phyloP scores from a whole-genome alignment of 1,140 invertebrate species.

The Ips typographus region DNA sequence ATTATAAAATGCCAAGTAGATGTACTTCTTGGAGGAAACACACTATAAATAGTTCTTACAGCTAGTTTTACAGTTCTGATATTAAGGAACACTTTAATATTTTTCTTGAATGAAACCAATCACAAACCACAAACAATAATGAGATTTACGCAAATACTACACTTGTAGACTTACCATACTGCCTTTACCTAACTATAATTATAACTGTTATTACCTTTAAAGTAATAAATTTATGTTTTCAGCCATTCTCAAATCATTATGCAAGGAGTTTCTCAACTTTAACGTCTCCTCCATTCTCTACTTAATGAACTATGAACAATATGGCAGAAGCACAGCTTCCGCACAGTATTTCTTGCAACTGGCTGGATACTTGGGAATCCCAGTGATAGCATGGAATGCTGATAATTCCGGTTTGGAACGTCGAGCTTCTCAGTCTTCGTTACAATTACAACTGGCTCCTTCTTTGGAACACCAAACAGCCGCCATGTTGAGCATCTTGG shows the following conservation, averaged over 20 bases:
- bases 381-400: conserved; percentile 93
- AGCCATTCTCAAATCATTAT: conserved; percentile 83
- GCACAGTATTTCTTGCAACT: conserved; percentile 92
- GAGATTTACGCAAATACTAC: too few species aligned
- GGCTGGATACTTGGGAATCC: conserved; percentile 70
- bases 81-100: too few species aligned
- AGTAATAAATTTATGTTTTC: conserved; percentile 50
- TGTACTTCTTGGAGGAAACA: too few species aligned
- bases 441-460: conserved; percentile 88
- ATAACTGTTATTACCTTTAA: background rate
- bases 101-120: too few species aligned
- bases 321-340: conserved; percentile 85
- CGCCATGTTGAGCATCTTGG: conserved; percentile 90
- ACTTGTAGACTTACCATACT: too few species aligned
- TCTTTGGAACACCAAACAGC: conserved; percentile 91
- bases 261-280: conserved; percentile 82
- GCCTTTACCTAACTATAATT: background rate
- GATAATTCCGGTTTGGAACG: conserved; percentile 78
- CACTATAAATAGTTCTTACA: too few species aligned
- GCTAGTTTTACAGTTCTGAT: too few species aligned
- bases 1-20: too few species aligned
- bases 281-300: conserved; percentile 92
- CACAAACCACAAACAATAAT: too few species aligned
- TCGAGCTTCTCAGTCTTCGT: conserved; percentile 77
- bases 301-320: conserved; percentile 89